Base-by-base conservation (phyloP, 30 jellyfish, hydroid and myxozoan species). In the Hydractinia echinata region DNA sequence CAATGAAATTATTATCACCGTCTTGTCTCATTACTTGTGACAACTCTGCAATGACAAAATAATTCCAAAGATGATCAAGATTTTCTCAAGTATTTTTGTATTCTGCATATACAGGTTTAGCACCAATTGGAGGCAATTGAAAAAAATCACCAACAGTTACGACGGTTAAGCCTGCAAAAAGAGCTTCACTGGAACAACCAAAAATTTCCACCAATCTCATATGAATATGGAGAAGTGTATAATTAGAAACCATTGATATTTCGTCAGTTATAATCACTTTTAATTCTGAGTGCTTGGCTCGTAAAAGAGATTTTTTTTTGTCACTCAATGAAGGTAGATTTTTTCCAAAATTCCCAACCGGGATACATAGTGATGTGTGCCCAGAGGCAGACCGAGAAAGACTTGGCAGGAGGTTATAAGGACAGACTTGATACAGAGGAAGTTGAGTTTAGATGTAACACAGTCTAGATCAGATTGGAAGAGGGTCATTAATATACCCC, bases 231-330 rank as follows among this genome's bases (percentile, higher is more conserved):
- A 56, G 21, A 53, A 76, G 83, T 5, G 62, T 54, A 76, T 39
- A 49, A 76, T 76, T 76, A 11, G 83, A 76, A 54, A 76, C 79
- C 83, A 76, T 76, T 8, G 83, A 76, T 39, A 76, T 76, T 76
- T 76, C 83, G 54, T 76, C 83, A 20, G 21, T 76, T 70, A 76
- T 76, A 39, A 76, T 76, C 4, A 76, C 71, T 39, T 48, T 16
- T 10, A 76, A 39, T 13, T 76, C 79, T 30, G 67, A 4, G 10
- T 39, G 52, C 74, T 16, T 39, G 71, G 51, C 19, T 20, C 83
- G 60, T 15, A 76, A 76, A 76, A 44, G 39, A 8, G 74, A 64
- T 10, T 10, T 72, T 30, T 71, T 64, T 72, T 72, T 72, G 51
- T 72, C 81, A 72, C 69, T 20, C 62, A 72, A 51, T 5, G 81